phyloP scores from a whole-genome alignment of 2,888 invertebrate genomes.

The Eubasilissa splendida region DNA sequence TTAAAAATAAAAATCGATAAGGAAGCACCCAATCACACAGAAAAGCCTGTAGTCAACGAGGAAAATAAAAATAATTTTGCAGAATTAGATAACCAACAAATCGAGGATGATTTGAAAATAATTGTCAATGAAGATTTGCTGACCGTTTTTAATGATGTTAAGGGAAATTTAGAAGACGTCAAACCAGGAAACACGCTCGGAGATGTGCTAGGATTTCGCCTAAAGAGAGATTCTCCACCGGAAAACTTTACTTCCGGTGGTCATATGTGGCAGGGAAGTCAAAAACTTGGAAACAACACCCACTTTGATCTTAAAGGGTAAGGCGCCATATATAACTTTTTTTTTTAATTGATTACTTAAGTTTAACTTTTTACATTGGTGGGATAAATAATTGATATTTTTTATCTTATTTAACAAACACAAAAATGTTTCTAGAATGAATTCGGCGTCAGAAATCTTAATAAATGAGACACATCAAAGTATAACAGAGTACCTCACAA shows the following conservation, averaged over 20 bases:
- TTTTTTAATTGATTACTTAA: neutral
- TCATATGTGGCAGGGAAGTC: neutral
- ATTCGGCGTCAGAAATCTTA: neutral
- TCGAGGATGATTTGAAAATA: neutral
- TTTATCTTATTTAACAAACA: neutral
- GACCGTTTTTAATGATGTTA: neutral
- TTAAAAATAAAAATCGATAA: conserved; percentile 14
- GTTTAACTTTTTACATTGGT: neutral
- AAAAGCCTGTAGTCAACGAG: no score
- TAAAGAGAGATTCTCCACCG: conserved; percentile 25
- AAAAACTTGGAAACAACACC: conserved; percentile 4
- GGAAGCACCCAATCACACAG: no score
- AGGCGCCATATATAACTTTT: neutral
- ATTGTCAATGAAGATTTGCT: neutral
- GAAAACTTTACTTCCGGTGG: conserved; percentile 12
- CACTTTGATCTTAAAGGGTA: neutral
- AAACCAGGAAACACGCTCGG: neutral
- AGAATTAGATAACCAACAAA: neutral
- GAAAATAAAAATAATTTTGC: no score
- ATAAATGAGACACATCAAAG: neutral
- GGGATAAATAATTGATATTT: no score
- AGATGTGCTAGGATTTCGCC: neutral
- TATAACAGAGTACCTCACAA: conserved; percentile 11
- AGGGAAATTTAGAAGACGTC: neutral
- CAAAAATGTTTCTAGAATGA: conserved; percentile 1